Evolutionary conservation across 2,113 vertebrate species (phyloP).

Genomic region (Erythrocercus mccallii): DNA sequence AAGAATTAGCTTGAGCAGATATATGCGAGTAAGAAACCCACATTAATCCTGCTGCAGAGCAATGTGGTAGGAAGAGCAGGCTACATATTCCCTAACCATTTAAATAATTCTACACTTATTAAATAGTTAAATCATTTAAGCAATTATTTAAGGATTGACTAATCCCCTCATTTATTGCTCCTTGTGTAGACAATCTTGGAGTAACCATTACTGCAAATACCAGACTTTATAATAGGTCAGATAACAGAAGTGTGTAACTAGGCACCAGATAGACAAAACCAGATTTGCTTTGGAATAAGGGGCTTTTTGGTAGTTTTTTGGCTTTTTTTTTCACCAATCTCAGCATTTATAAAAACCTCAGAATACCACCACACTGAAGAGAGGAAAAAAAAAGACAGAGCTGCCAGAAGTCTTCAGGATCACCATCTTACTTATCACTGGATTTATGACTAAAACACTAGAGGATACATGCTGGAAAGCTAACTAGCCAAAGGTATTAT

Average conservation of each 20-base stretch:
- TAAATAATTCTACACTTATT: constrained; percentile 26
- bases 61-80: neutral
- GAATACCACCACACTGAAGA: neutral
- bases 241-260: neutral
- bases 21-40: neutral
- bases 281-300: neutral
- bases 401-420: neutral
- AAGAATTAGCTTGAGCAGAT: neutral
- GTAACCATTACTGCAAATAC: neutral
- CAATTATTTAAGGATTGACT: constrained; percentile 15
- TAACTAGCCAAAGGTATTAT: neutral
- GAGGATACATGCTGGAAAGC: neutral
- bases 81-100: neutral
- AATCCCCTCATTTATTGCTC: neutral
- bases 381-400: neutral
- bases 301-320: neutral
- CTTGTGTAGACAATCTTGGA: neutral
- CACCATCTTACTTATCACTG: neutral
- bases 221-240: neutral
- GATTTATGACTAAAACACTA: neutral
- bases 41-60: neutral
- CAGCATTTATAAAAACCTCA: neutral
- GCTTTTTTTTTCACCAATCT: neutral
- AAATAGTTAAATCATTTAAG: constrained; percentile 12
- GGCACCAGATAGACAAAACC: neutral